Evolutionary conservation across 2,797 vertebrate species (phyloP).

Genomic region (Crenuchus spilurus): DNA sequence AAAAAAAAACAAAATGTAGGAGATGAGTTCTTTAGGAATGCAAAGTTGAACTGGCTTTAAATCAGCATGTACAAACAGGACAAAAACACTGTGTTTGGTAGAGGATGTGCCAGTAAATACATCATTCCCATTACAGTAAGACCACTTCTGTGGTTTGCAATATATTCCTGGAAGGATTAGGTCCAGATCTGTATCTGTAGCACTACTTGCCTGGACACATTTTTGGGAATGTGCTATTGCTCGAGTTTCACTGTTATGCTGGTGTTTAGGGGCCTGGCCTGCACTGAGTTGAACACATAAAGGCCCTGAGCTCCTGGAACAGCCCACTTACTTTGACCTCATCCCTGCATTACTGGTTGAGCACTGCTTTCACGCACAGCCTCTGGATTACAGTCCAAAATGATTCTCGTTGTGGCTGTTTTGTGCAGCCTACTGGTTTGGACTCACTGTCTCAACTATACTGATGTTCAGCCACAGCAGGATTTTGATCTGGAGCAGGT

Average conservation of each 20-base stretch:
- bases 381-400: slow-evolving; percentile 36
- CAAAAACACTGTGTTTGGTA: too few species aligned
- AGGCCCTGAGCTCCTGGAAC: slow-evolving; percentile 26
- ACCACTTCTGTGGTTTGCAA: not conserved
- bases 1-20: too few species aligned
- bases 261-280: slow-evolving; percentile 44
- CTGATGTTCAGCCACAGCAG: slow-evolving; percentile 46
- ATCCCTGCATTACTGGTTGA: slow-evolving; percentile 19
- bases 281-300: slow-evolving; percentile 36
- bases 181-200: not conserved
- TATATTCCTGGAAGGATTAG: not conserved
- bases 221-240: slow-evolving; percentile 1
- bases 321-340: not conserved
- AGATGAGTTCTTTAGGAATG: too few species aligned
- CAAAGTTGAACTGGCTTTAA: too few species aligned
- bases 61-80: too few species aligned
- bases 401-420: slow-evolving; percentile 44
- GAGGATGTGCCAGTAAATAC: not conserved
- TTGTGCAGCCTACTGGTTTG: slow-evolving; percentile 44
- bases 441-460: slow-evolving; percentile 33
- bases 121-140: not conserved
- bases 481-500: slow-evolving; percentile 57
- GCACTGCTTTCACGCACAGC: slow-evolving; percentile 17
- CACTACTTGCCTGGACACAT: not conserved
- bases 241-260: not conserved